phyloP scores from a whole-genome alignment of 2,797 vertebrate species.

The Apogon talboti region DNA sequence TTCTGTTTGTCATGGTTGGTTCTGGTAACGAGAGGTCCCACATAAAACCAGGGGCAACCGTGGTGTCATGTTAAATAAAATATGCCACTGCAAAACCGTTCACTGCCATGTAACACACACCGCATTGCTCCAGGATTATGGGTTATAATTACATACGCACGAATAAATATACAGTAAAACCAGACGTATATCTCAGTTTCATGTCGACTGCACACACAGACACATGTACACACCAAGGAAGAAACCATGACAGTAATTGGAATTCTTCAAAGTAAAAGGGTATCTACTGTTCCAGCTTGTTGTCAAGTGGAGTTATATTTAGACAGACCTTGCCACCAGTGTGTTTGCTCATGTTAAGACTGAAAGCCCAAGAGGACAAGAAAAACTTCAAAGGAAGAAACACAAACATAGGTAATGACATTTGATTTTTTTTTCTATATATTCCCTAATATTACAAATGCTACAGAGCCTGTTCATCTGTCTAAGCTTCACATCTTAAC shows the following conservation, averaged over 20 bases:
- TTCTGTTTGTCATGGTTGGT: conserved; percentile 25
- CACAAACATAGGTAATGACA: conserved; percentile 69
- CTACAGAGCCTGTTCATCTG: conserved; percentile 38
- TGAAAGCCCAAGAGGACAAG: conserved; percentile 72
- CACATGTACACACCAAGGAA: conserved; percentile 29
- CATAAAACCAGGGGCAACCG: conserved; percentile 36
- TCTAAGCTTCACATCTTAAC: conserved; percentile 14
- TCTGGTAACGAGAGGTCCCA: conserved; percentile 33
- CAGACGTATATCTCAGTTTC: conserved; percentile 49
- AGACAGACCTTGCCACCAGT: conserved; percentile 73
- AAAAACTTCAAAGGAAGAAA: conserved; percentile 68
- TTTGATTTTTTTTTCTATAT: conserved; percentile 61
- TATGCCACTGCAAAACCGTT: conserved; percentile 50
- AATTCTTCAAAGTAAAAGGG: conserved; percentile 83
- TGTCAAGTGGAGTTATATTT: conserved; percentile 84
- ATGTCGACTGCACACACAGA: conserved; percentile 42
- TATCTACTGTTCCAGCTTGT: conserved; percentile 76
- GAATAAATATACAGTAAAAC: conserved; percentile 41
- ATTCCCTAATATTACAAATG: conserved; percentile 46
- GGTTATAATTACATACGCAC: conserved; percentile 35
- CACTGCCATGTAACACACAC: conserved; percentile 30
- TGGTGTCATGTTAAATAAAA: conserved; percentile 51
- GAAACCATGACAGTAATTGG: conserved; percentile 81
- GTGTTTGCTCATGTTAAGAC: conserved; percentile 73
- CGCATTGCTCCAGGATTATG: conserved; percentile 48